Evolutionary conservation across 2,113 vertebrate species (phyloP), one percentile per base, ranked within the genome.

Genomic region (Sisor rabdophorus): DNA sequence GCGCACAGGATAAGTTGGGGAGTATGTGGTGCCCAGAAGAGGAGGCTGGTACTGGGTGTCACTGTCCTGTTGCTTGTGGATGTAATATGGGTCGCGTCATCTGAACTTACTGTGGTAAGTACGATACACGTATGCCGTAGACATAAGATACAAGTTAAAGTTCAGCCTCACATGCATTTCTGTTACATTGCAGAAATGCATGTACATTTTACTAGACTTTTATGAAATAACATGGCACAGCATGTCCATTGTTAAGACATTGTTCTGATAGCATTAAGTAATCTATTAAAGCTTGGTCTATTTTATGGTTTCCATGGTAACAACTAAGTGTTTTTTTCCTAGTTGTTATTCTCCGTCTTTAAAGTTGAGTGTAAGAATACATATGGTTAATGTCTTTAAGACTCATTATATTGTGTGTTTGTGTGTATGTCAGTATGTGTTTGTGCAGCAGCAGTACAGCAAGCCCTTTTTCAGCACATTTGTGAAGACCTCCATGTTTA

Each of bases 381-480:
- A 1, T 50, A 36, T 60, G 1, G 24, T 11, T 3, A 16, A 24
- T 68, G 20, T 59, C 16, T 26, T 44, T 19, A 1, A 26, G 9
- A 36, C 5, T 48, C 32, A 22, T 24, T 58, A 53, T 32, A 19
- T 65, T 84, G 9, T 88, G 84, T n/a, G n/a, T n/a, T n/a, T n/a
- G n/a, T n/a, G n/a, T n/a, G 81, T 84, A 69, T 83, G 58, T 75
- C 88, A 98, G 97, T 98, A 98, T 85, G 94, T 98, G 87, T 98
- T 98, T 83, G 91, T 89, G 84, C 84, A 81, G 48, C 93, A 95
- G 76, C 94, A 93, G 59, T 98, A 97, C 91, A 95, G 96, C 86
- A 98, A 98, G 84, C 97, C 97, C 8, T 98, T 98, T 89, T 98
- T 98, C 89, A 98, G 96, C 91, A 98, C 97, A 0, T 98, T 98